Conservation (phyloP, 2,113 vertebrate species). For the Pseudorhombus dupliciocellatus region DNA sequence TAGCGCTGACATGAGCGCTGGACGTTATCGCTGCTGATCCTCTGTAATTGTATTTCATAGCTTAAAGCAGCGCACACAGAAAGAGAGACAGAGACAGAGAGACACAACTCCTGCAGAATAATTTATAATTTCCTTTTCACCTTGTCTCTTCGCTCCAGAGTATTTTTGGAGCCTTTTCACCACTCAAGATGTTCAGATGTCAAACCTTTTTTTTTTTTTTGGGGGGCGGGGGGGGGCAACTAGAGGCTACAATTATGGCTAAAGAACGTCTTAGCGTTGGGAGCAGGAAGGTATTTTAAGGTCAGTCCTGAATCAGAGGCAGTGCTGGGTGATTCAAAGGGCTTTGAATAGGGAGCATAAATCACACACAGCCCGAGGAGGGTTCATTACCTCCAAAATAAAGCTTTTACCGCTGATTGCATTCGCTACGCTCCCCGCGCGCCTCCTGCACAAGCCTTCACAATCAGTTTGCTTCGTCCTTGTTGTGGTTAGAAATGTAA, state of each 20-base stretch:
- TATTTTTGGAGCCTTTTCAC: too few relatives aligned
- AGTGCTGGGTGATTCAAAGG: conserved; percentile 65
- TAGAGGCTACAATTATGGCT: not conserved
- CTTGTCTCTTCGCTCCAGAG: not conserved
- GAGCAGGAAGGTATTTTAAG: conserved; percentile 49
- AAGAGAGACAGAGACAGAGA: not conserved
- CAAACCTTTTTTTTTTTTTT: not conserved
- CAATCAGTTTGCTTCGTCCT: conserved; percentile 39
- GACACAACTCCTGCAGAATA: not conserved
- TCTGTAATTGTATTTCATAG: conserved; percentile 29
- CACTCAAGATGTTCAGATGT: not conserved
- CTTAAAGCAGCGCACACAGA: not conserved
- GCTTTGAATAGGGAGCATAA: conserved; percentile 65
- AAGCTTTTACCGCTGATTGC: conserved; percentile 72
- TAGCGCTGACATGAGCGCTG: not conserved
- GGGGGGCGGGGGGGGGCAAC: not conserved
- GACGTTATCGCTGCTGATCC: conserved; percentile 14
- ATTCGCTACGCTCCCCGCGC: conserved; percentile 13
- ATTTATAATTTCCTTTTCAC: not conserved
- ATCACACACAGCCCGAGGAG: conserved; percentile 66
- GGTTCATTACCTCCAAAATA: conserved; percentile 71
- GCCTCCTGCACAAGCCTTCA: conserved; percentile 18
- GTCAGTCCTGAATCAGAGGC: conserved; percentile 57
- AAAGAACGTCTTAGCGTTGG: conserved; percentile 1
- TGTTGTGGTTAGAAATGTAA: conserved; percentile 26